Conservation (phyloP, 2,113 vertebrate genomes). For the Mustela nigripes region DNA sequence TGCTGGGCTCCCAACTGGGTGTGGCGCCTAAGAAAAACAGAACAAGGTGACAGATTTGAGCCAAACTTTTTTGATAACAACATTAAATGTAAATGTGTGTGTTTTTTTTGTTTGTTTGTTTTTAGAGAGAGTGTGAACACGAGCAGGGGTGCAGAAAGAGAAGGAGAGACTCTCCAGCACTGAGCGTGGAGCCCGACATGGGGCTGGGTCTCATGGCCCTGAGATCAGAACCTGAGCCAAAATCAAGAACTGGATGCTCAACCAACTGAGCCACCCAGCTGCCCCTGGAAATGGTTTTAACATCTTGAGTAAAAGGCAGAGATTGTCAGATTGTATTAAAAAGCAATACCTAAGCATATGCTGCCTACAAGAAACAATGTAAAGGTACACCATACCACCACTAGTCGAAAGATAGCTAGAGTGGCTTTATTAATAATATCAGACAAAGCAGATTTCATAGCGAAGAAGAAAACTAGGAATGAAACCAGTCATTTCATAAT, state of each 20-base stretch:
- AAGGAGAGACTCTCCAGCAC: background rate
- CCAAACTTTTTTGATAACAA: background rate
- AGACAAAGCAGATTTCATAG: background rate
- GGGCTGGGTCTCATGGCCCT: background rate
- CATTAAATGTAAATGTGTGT: background rate
- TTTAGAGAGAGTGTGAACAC: background rate
- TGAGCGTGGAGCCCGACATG: background rate
- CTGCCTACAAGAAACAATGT: background rate
- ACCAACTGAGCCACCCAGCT: background rate
- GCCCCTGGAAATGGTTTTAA: background rate
- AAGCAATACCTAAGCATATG: background rate
- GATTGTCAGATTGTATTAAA: background rate
- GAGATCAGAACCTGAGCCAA: background rate
- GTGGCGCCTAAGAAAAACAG: background rate
- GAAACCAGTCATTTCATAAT: background rate
- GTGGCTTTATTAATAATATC: background rate
- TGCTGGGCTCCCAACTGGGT: background rate
- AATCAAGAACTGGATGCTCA: background rate
- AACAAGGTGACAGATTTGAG: background rate
- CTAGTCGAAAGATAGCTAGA: background rate
- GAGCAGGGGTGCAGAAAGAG: background rate
- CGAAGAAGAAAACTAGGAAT: background rate
- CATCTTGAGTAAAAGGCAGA: constrained; percentile 3
- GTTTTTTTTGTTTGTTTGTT: background rate
- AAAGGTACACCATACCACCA: background rate